Conservation (phyloP, 37 sponge, comb jelly and placozoan genomes). For the Agelas oroides region DNA sequence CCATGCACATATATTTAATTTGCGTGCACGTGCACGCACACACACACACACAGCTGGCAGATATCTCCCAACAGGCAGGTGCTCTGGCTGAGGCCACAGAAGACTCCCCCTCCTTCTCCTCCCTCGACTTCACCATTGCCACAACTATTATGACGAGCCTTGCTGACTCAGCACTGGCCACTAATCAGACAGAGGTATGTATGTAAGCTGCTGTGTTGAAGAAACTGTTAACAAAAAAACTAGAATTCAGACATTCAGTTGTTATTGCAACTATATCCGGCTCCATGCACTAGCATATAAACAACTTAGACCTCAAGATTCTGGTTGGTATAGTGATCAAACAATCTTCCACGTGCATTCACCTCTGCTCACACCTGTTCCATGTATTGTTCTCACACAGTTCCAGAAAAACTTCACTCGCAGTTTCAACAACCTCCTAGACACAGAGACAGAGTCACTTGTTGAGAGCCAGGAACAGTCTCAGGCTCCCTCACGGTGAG, state of each 20-base stretch:
- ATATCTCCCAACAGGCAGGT: neutral
- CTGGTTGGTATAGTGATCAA: too few relatives aligned
- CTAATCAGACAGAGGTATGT: neutral
- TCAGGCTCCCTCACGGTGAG: constrained; percentile 1
- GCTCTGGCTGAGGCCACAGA: neutral
- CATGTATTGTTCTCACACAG: too few relatives aligned
- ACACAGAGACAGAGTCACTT: neutral
- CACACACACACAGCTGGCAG: too few relatives aligned
- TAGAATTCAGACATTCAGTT: too few relatives aligned
- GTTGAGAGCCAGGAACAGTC: constrained; percentile 8
- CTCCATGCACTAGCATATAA: too few relatives aligned
- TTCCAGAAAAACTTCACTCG: neutral
- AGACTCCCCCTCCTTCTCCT: neutral
- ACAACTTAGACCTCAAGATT: too few relatives aligned
- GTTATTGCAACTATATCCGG: too few relatives aligned
- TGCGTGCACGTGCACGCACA: neutral
- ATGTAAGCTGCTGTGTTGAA: too few relatives aligned
- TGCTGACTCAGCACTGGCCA: neutral
- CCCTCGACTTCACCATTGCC: neutral
- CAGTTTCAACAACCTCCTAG: constrained; percentile 3
- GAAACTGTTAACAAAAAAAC: too few relatives aligned
- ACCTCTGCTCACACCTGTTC: too few relatives aligned
- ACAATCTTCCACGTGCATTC: too few relatives aligned
- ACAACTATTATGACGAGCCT: neutral
- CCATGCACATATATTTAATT: too few relatives aligned